Percentiles rank a stretch among this genome's conserved stretches.
These are phyloP conservation scores for Heteromyza rotundicornis DNA, from an alignment of 2,888 invertebrate species.

Conservation along the genomic window DNA sequence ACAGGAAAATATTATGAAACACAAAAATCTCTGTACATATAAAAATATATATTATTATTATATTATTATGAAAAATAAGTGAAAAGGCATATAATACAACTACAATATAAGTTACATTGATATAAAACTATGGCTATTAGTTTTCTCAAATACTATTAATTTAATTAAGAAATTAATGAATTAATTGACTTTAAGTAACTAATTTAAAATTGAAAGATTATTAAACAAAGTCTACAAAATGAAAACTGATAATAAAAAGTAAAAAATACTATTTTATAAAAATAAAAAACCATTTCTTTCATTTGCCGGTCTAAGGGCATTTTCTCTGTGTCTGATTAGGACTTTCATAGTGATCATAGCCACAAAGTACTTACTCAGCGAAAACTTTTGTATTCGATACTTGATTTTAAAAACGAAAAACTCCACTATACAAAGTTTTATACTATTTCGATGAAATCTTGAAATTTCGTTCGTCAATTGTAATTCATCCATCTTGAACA, in stretches of 20 bases:
- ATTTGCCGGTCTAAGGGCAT: no score
- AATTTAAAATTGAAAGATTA: constrained; percentile 37
- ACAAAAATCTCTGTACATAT: neutral
- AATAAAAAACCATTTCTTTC: no score
- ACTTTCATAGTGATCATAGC: no score
- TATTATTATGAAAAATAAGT: constrained; percentile 9
- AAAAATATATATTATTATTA: constrained; percentile 2
- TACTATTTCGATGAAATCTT: no score
- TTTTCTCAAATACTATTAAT: constrained; percentile 45
- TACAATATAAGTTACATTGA: neutral
- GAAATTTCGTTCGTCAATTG: no score
- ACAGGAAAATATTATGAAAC: neutral
- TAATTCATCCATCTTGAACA: no score
- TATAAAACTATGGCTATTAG: constrained; percentile 14
- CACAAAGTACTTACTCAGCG: no score
- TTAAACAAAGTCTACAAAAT: constrained; percentile 33
- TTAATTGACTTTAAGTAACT: constrained; percentile 40
- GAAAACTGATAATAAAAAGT: constrained; percentile 44
- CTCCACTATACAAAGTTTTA: no score
- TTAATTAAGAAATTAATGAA: constrained; percentile 49
- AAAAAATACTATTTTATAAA: constrained; percentile 55
- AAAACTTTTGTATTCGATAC: no score
- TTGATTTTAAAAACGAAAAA: no score
- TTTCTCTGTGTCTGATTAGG: no score
- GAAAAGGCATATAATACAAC: constrained; percentile 20